phyloP scores from a whole-genome alignment of 2,113 vertebrate species.

The Panthera uncia region DNA sequence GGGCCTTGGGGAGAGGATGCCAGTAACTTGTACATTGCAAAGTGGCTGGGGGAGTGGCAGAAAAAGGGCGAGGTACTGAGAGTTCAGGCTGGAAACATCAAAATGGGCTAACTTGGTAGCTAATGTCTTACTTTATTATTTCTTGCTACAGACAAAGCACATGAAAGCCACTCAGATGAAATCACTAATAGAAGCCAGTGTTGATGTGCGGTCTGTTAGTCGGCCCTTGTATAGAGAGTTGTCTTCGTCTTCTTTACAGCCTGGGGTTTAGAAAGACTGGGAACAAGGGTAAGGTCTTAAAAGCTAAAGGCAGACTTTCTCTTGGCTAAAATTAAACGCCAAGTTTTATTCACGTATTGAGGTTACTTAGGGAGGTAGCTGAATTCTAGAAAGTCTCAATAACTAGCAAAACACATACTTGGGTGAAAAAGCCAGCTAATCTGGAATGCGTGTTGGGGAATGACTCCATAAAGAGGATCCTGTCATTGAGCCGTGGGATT shows the following conservation, averaged over 20 bases:
- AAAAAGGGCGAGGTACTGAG: neutral
- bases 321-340: slow-evolving; percentile 25
- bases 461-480: neutral
- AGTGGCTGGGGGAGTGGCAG: neutral
- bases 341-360: slow-evolving; percentile 18
- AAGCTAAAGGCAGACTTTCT: slow-evolving; percentile 7
- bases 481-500: neutral
- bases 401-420: neutral
- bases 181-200: neutral
- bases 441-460: neutral
- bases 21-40: neutral
- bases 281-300: neutral
- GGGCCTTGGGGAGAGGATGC: neutral
- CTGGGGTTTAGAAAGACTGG: slow-evolving; percentile 37
- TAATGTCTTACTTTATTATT: neutral
- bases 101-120: neutral
- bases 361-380: slow-evolving; percentile 20
- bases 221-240: neutral
- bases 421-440: neutral
- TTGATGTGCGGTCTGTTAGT: neutral
- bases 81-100: neutral
- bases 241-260: neutral
- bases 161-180: neutral
- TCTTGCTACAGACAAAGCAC: neutral
- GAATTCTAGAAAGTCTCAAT: neutral